phyloP scores from a whole-genome alignment of 2,797 vertebrate genomes.

The Toxotes lorentzi region DNA sequence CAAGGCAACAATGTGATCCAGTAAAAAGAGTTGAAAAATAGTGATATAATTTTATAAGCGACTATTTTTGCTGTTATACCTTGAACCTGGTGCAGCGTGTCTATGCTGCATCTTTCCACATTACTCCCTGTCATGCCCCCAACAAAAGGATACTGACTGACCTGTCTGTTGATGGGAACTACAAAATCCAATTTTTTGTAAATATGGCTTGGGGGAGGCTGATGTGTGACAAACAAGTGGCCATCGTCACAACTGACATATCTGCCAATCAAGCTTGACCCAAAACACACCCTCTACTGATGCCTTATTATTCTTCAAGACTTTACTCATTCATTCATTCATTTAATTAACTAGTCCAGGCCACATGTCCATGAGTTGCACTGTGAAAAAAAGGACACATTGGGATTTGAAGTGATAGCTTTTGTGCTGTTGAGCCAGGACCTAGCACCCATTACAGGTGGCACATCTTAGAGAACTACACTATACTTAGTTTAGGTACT shows the following conservation, averaged over 20 bases:
- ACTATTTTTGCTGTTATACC: slow-evolving; percentile 19
- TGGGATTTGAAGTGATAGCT: background rate
- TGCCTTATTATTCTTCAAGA: slow-evolving; percentile 3
- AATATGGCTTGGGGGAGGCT: slow-evolving; percentile 34
- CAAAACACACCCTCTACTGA: background rate
- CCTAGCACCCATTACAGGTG: background rate
- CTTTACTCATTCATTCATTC: background rate
- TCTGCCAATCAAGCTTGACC: slow-evolving; percentile 38
- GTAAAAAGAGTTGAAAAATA: slow-evolving; percentile 36
- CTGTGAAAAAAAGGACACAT: background rate
- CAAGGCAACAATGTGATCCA: slow-evolving; percentile 9
- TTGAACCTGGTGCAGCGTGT: background rate
- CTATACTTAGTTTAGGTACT: background rate
- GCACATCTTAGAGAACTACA: too few species aligned
- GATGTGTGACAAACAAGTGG: slow-evolving; percentile 40
- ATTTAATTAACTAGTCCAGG: background rate
- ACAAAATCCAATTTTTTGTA: slow-evolving; percentile 57
- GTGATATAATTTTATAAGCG: slow-evolving; percentile 1
- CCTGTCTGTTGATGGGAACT: slow-evolving; percentile 19
- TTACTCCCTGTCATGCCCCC: slow-evolving; percentile 19
- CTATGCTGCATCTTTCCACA: slow-evolving; percentile 37
- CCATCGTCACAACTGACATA: slow-evolving; percentile 32
- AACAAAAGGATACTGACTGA: slow-evolving; percentile 32
- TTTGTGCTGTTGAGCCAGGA: background rate
- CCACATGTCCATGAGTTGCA: background rate